Evolutionary conservation across 1,140 invertebrate genomes (phyloP).

Genomic region (Tetraneura akinire): DNA sequence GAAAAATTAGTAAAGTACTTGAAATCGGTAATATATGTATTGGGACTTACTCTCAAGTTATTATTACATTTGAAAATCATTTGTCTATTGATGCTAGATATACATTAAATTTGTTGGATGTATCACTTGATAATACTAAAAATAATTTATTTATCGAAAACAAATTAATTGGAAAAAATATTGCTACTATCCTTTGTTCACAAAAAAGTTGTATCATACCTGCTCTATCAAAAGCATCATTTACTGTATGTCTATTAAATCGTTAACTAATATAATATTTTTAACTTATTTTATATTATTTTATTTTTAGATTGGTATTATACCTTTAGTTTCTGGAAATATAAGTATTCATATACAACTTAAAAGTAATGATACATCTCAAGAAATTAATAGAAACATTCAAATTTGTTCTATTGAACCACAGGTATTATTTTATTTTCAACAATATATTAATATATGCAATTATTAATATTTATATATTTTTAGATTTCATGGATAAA

Average conservation of each 20-base stretch:
- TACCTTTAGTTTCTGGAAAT: slow-evolving; percentile 31
- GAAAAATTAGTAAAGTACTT: neutral
- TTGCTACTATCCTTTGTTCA: slow-evolving; percentile 34
- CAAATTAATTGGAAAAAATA: neutral
- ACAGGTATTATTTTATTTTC: slow-evolving; percentile 8
- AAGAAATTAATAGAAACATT: slow-evolving; percentile 42
- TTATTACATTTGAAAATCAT: slow-evolving; percentile 43
- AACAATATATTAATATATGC: neutral
- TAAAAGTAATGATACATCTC: slow-evolving; percentile 35
- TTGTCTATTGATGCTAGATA: slow-evolving; percentile 8
- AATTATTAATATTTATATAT: neutral
- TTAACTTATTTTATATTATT: neutral
- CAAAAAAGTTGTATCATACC: slow-evolving; percentile 14
- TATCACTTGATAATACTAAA: neutral
- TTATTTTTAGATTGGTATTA: slow-evolving; percentile 37
- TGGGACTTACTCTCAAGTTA: slow-evolving; percentile 46
- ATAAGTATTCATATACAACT: slow-evolving; percentile 38
- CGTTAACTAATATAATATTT: neutral
- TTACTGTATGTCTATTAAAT: slow-evolving; percentile 20
- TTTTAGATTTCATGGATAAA: slow-evolving; percentile 41
- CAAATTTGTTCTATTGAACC: slow-evolving; percentile 17
- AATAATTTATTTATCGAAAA: neutral
- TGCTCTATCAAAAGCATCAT: slow-evolving; percentile 8
- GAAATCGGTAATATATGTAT: slow-evolving; percentile 46
- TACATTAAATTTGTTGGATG: slow-evolving; percentile 26